Conservation (phyloP, 1,140 invertebrate species). For the Lerema accius region DNA sequence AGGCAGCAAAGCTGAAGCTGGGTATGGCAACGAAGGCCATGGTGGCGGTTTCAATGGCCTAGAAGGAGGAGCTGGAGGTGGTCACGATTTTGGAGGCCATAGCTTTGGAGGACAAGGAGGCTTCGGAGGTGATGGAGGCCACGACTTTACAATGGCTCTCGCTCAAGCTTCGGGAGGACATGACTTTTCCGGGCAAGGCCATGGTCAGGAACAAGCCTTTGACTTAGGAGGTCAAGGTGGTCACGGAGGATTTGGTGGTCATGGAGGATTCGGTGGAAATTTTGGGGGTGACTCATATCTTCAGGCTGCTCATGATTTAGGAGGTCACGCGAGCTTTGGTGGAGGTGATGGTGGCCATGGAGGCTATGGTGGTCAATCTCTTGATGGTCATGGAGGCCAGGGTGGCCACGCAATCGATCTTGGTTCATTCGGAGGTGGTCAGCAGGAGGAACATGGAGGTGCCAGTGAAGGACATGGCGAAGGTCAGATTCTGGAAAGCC, state of each 20-base stretch:
- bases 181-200: conserved; percentile 37
- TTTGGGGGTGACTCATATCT: conserved; percentile 68
- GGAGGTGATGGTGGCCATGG: conserved; percentile 41
- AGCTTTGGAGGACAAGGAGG: conserved; percentile 33
- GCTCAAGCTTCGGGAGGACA: conserved; percentile 40
- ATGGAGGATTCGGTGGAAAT: conserved; percentile 42
- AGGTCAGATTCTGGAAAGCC: conserved; percentile 39
- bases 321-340: conserved; percentile 41
- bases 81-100: conserved; percentile 38
- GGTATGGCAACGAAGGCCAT: conserved; percentile 44
- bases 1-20: conserved; percentile 63
- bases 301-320: conserved; percentile 67
- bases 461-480: conserved; percentile 42
- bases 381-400: conserved; percentile 16
- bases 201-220: conserved; percentile 26
- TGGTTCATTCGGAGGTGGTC: conserved; percentile 35
- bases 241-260: no score
- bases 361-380: conserved; percentile 25
- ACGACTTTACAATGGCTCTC: conserved; percentile 40
- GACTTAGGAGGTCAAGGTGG: conserved; percentile 33
- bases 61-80: conserved; percentile 20
- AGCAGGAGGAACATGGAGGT: conserved; percentile 38
- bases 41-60: conserved; percentile 13
- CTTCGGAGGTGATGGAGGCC: conserved; percentile 36
- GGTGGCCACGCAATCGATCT: conserved; percentile 38